phyloP scores from a whole-genome alignment of 1,140 invertebrate genomes.

The Brachionus plicatilis region DNA sequence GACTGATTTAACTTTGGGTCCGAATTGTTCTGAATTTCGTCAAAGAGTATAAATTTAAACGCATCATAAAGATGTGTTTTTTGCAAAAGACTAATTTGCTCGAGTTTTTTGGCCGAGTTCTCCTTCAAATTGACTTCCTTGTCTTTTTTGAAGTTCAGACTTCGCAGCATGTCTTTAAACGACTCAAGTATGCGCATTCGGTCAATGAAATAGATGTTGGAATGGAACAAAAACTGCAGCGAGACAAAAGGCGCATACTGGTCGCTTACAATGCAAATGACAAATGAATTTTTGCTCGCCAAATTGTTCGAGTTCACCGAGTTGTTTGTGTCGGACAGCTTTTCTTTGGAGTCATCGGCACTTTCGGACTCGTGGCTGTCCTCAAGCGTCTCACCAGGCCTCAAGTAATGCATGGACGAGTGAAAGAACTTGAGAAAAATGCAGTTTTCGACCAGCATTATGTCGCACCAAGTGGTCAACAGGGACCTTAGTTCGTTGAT shows the following conservation, averaged over 20 bases:
- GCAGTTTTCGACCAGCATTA: conserved; percentile 33
- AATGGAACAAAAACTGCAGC: conserved; percentile 32
- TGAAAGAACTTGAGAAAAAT: conserved; percentile 17
- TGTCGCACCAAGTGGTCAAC: conserved; percentile 20
- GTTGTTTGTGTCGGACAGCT: neutral
- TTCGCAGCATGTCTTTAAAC: neutral
- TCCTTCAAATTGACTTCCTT: neutral
- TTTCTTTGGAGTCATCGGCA: neutral
- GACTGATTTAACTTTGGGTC: neutral
- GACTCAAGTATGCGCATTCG: neutral
- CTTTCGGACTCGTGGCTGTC: neutral
- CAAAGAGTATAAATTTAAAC: conserved; percentile 27
- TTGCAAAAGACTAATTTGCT: neutral
- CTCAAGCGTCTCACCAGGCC: neutral
- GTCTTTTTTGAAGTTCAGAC: neutral
- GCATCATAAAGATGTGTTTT: conserved; percentile 15
- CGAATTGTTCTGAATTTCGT: neutral
- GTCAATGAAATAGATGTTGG: neutral
- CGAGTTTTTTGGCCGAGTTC: neutral
- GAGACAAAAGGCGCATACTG: conserved; percentile 6
- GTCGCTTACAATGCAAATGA: neutral
- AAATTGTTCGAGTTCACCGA: neutral
- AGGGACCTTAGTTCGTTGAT: neutral
- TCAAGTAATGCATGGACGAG: neutral
- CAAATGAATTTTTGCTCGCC: conserved; percentile 15